A percentile compares a stretch with the other conserved stretches of the same genome.
phyloP scores from a whole-genome alignment of 2,888 invertebrate genomes.

The Meloe dianella region DNA sequence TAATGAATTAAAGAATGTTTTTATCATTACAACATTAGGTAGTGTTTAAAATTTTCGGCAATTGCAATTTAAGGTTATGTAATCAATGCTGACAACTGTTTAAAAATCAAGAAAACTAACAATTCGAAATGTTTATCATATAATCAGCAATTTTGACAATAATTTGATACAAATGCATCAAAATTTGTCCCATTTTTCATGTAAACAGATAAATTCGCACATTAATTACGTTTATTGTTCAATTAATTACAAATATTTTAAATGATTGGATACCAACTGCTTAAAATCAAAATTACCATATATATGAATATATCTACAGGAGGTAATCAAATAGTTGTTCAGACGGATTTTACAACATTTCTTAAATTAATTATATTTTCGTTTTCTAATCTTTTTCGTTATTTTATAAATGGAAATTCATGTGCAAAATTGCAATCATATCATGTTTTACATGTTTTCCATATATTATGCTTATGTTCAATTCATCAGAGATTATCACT shows the following conservation, averaged over 20 bases:
- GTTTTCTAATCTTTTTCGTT: not conserved
- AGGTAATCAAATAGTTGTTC: not conserved
- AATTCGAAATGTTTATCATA: not conserved
- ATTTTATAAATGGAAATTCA: too few species aligned
- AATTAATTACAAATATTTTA: too few species aligned
- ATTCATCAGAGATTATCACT: not conserved
- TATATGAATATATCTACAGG: too few species aligned
- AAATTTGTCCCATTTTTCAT: not conserved
- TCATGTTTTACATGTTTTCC: too few species aligned
- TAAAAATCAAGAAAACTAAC: not conserved
- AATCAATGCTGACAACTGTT: not conserved
- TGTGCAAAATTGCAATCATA: not conserved
- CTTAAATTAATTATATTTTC: not conserved
- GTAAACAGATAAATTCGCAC: not conserved
- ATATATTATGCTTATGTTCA: not conserved
- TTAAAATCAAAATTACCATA: not conserved
- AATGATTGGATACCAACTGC: not conserved
- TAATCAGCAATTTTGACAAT: too few species aligned
- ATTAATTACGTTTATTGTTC: not conserved
- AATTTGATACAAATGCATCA: not conserved
- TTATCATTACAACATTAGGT: slow-evolving; percentile 27
- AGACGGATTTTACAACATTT: not conserved
- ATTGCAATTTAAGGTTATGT: not conserved
- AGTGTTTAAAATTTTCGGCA: too few species aligned
- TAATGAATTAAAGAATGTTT: slow-evolving; percentile 20